Evolutionary conservation across 2,797 vertebrate species (phyloP).

Genomic region (Ctenochaetus hawaiiensis): DNA sequence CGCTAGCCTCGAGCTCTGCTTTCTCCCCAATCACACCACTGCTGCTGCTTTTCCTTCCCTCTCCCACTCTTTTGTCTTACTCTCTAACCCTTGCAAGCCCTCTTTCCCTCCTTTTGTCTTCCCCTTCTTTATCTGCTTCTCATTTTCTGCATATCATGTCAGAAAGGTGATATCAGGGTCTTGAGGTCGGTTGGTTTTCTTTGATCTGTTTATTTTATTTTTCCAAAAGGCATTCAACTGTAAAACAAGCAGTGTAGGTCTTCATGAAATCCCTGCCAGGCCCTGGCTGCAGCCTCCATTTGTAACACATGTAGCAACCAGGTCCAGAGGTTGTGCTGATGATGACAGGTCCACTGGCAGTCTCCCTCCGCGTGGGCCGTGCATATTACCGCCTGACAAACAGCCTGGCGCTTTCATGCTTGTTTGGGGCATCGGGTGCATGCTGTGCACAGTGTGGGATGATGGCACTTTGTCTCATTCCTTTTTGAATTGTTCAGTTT

Average conservation of each 20-base stretch:
- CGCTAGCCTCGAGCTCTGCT: slow-evolving; percentile 66
- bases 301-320: slow-evolving; percentile 29
- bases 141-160: slow-evolving; percentile 26
- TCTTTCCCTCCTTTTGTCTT: slow-evolving; percentile 11
- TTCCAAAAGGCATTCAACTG: slow-evolving; percentile 27
- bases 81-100: slow-evolving; percentile 42
- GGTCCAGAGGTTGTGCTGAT: slow-evolving; percentile 44
- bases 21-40: slow-evolving; percentile 55
- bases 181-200: slow-evolving; percentile 25
- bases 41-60: slow-evolving; percentile 38
- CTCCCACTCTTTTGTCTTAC: slow-evolving; percentile 42
- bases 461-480: slow-evolving; percentile 5
- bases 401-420: slow-evolving; percentile 1
- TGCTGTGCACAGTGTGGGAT: slow-evolving; percentile 21
- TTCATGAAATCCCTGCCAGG: slow-evolving; percentile 37
- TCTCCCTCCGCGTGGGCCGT: slow-evolving; percentile 1
- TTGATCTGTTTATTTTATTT: slow-evolving; percentile 57
- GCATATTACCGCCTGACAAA: slow-evolving; percentile 21
- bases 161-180: slow-evolving; percentile 41
- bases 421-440: slow-evolving; percentile 5
- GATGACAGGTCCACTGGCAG: slow-evolving; percentile 22
- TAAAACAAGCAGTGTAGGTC: slow-evolving; percentile 28
- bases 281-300: slow-evolving; percentile 23
- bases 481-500: slow-evolving; percentile 27
- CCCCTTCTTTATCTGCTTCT: slow-evolving; percentile 14